These are phyloP conservation scores for Rhabdomys pumilio DNA, from an alignment of 2,797 vertebrate species.

Conservation along the genomic window DNA sequence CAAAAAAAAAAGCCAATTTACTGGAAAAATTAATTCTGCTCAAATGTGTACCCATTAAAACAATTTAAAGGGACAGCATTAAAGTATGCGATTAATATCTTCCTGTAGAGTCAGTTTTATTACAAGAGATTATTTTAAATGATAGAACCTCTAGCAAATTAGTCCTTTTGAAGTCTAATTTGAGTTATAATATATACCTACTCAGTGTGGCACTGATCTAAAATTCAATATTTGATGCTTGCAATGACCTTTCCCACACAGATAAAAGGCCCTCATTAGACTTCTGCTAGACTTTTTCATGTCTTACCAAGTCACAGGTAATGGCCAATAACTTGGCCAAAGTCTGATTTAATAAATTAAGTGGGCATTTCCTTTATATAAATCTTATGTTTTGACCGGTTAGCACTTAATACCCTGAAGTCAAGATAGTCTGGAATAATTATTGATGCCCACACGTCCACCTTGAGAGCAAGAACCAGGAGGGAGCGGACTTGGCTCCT, in stretches of 20 bases:
- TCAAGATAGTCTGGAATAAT: constrained; percentile 20
- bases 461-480: background rate
- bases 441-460: background rate
- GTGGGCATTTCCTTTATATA: constrained; percentile 55
- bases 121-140: constrained; percentile 71
- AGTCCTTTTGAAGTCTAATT: constrained; percentile 65
- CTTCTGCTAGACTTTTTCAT: constrained; percentile 53
- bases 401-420: constrained; percentile 1
- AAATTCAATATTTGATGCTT: constrained; percentile 66
- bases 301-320: constrained; percentile 34
- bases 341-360: constrained; percentile 62
- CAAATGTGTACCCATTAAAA: constrained; percentile 64
- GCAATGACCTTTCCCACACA: constrained; percentile 56
- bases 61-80: constrained; percentile 49
- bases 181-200: constrained; percentile 58
- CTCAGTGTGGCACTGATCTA: background rate
- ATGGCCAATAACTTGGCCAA: constrained; percentile 62
- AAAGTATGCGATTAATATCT: constrained; percentile 52
- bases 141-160: constrained; percentile 67
- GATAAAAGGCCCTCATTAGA: constrained; percentile 65
- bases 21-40: constrained; percentile 65
- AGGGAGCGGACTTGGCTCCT: background rate
- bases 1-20: constrained; percentile 20
- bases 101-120: constrained; percentile 68
- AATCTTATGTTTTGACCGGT: constrained; percentile 58